phyloP scores from a whole-genome alignment of 2,797 vertebrate species.

The Mareca penelope region DNA sequence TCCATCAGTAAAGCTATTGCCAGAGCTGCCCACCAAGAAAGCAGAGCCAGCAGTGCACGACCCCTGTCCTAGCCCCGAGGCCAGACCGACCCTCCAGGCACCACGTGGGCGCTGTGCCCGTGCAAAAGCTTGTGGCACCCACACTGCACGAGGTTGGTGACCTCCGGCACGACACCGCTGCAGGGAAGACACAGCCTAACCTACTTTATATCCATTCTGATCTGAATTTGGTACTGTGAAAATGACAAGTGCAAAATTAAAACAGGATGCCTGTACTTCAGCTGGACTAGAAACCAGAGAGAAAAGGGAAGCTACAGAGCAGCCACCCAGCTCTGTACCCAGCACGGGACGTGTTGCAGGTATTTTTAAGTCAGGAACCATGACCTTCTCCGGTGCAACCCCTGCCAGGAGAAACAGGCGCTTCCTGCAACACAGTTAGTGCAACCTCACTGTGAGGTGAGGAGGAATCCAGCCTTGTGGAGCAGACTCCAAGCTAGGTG shows the following conservation, averaged over 20 bases:
- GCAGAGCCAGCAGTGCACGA: fast-evolving
- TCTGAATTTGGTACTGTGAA: not conserved
- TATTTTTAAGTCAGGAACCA: not conserved
- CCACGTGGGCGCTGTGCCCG: fast-evolving
- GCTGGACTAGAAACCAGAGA: not conserved
- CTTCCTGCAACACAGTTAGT: not conserved
- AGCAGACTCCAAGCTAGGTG: not conserved
- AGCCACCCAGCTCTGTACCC: not conserved
- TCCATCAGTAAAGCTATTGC: not conserved
- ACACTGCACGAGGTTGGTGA: not conserved
- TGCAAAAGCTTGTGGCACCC: not conserved
- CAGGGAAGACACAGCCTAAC: not conserved
- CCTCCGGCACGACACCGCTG: not conserved
- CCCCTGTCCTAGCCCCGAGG: too few relatives aligned
- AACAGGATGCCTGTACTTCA: not conserved
- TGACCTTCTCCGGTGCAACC: not conserved
- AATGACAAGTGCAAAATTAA: not conserved
- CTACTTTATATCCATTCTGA: not conserved
- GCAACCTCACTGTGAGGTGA: not conserved
- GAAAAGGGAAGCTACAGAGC: not conserved
- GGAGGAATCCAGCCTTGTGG: not conserved
- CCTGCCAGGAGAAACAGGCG: not conserved
- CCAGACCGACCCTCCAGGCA: not conserved
- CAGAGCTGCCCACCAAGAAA: not conserved
- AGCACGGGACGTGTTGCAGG: not conserved